phyloP scores from a whole-genome alignment of 1,140 invertebrate genomes.

The Brachionus calyciflorus region DNA sequence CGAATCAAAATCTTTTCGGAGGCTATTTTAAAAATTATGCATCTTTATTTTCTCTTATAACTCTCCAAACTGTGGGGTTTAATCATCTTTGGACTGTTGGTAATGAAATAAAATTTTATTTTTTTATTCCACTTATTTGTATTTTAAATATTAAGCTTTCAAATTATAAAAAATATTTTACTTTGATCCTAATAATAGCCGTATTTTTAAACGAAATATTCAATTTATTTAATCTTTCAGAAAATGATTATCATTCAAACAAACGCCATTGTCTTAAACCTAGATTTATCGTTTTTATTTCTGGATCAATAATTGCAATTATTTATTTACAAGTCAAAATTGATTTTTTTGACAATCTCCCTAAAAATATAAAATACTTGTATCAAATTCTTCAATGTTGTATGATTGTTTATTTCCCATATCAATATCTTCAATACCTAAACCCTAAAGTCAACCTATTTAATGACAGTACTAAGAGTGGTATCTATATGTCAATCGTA shows the following conservation, averaged over 20 bases:
- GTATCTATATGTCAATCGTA: neutral
- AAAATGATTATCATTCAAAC: neutral
- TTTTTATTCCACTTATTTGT: conserved; percentile 6
- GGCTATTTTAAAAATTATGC: conserved; percentile 7
- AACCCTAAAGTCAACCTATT: neutral
- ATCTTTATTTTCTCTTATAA: neutral
- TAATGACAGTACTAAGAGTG: neutral
- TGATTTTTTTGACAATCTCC: neutral
- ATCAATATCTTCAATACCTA: neutral
- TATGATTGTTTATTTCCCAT: neutral
- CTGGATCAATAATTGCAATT: neutral
- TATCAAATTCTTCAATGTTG: neutral
- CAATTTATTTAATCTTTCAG: neutral
- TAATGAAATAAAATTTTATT: conserved; percentile 9
- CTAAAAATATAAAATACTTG: neutral
- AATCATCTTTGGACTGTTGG: conserved; percentile 10
- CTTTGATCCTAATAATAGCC: neutral
- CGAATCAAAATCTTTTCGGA: neutral
- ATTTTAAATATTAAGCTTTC: neutral
- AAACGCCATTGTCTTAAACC: neutral
- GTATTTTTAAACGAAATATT: neutral
- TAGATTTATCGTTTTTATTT: neutral
- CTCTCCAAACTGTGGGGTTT: neutral
- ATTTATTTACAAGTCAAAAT: neutral
- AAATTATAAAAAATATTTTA: neutral